These are phyloP conservation scores for Chrysotoxum bicinctum DNA, from an alignment of 2,888 invertebrate genomes.

Conservation along the genomic window DNA sequence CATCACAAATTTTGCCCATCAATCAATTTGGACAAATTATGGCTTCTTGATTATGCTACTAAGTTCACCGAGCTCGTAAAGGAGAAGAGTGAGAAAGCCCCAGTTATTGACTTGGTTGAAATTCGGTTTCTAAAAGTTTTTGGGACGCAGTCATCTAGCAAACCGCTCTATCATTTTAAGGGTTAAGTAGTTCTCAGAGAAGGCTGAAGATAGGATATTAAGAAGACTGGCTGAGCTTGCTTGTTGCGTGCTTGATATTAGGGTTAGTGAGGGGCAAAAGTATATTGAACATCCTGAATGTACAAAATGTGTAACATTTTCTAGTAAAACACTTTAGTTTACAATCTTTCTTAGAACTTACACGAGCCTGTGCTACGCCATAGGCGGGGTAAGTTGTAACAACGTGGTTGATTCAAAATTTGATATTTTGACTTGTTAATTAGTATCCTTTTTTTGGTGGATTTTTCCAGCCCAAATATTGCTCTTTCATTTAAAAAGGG, in stretches of 20 bases:
- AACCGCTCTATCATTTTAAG: conserved; percentile 99
- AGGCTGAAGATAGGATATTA: conserved; percentile 98
- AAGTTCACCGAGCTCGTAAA: conserved; percentile 92
- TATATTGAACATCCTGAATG: conserved; percentile 78
- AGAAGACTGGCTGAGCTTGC: conserved; percentile 98
- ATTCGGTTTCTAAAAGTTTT: conserved; percentile 98
- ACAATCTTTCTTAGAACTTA: too few relatives aligned
- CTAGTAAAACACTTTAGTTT: too few relatives aligned
- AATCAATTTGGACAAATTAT: conserved; percentile 97
- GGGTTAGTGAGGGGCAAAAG: conserved; percentile 71
- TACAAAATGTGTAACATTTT: conserved; percentile 75
- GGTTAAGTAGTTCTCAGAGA: conserved; percentile 99
- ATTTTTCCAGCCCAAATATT: too few relatives aligned
- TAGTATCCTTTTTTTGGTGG: too few relatives aligned
- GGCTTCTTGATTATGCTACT: conserved; percentile 97
- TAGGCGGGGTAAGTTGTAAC: too few relatives aligned
- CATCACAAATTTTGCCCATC: conserved; percentile 97
- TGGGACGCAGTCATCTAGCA: conserved; percentile 98
- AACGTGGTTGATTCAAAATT: too few relatives aligned
- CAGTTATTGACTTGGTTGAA: conserved; percentile 98
- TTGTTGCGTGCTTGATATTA: conserved; percentile 93
- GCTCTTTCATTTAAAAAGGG: too few relatives aligned
- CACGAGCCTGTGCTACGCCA: too few relatives aligned
- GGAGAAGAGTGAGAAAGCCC: conserved; percentile 92
- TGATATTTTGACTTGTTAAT: too few relatives aligned